Evolutionary conservation across 2,113 vertebrate genomes (phyloP).

Genomic region (Tyto alba): DNA sequence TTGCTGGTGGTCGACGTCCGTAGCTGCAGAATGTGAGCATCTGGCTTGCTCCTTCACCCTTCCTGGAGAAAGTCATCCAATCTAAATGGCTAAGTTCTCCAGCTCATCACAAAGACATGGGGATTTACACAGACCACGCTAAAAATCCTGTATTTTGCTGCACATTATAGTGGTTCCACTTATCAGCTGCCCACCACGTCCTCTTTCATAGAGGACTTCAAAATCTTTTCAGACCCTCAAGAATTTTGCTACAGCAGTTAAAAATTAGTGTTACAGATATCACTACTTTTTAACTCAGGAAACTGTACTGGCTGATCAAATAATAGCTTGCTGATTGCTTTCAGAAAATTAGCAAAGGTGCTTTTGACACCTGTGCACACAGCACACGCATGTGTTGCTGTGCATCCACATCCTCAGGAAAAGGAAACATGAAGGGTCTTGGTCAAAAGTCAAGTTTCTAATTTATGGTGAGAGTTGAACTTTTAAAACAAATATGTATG

Average conservation of each 20-base stretch:
- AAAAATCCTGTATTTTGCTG: background rate
- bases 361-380: background rate
- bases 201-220: background rate
- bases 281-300: background rate
- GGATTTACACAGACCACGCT: background rate
- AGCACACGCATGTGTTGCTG: background rate
- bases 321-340: background rate
- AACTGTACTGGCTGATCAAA: background rate
- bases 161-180: background rate
- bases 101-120: background rate
- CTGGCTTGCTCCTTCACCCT: background rate
- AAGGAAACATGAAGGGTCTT: background rate
- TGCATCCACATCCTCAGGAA: background rate
- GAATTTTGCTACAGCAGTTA: background rate
- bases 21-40: background rate
- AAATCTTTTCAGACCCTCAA: background rate
- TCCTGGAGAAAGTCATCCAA: background rate
- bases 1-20: fast-evolving
- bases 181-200: background rate
- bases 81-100: background rate
- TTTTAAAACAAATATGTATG: background rate
- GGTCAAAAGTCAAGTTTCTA: background rate
- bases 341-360: background rate
- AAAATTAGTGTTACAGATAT: background rate
- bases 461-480: background rate